Conservation (phyloP, 2,888 invertebrate species). For the Nephrotoma appendiculata region DNA sequence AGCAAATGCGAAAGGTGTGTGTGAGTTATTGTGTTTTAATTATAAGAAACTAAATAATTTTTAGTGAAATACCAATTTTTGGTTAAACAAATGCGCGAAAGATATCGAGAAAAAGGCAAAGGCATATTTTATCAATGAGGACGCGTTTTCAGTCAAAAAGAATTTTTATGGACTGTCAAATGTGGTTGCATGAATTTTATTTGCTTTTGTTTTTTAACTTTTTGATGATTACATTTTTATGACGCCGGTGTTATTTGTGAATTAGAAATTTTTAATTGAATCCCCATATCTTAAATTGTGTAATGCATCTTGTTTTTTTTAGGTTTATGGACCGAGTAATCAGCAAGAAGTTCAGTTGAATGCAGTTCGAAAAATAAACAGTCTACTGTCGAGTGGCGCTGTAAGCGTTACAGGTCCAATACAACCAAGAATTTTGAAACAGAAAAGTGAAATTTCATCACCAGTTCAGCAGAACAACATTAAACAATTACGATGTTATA, state of each 20-base stretch:
- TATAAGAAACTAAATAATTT: slow-evolving; percentile 2
- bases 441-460: slow-evolving; percentile 18
- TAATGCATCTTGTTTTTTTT: slow-evolving; percentile 8
- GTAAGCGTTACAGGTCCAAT: slow-evolving; percentile 32
- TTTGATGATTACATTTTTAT: not conserved
- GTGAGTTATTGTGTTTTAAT: not conserved
- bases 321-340: slow-evolving; percentile 13
- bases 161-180: not conserved
- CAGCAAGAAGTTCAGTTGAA: slow-evolving; percentile 22
- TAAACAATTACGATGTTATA: slow-evolving; percentile 24
- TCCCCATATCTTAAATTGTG: not conserved
- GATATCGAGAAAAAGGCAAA: slow-evolving; percentile 2
- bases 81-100: not conserved
- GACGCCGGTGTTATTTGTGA: not conserved
- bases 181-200: not conserved
- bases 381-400: slow-evolving; percentile 31
- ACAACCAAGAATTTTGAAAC: slow-evolving; percentile 30
- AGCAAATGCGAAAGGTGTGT: slow-evolving; percentile 14
- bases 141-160: slow-evolving; percentile 8
- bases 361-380: slow-evolving; percentile 32
- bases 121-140: slow-evolving; percentile 7
- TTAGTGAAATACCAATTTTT: slow-evolving; percentile 2
- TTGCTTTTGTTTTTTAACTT: not conserved
- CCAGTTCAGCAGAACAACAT: slow-evolving; percentile 14
- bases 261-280: not conserved